phyloP scores from a whole-genome alignment of 2,113 vertebrate genomes.

The Pterocles gutturalis region DNA sequence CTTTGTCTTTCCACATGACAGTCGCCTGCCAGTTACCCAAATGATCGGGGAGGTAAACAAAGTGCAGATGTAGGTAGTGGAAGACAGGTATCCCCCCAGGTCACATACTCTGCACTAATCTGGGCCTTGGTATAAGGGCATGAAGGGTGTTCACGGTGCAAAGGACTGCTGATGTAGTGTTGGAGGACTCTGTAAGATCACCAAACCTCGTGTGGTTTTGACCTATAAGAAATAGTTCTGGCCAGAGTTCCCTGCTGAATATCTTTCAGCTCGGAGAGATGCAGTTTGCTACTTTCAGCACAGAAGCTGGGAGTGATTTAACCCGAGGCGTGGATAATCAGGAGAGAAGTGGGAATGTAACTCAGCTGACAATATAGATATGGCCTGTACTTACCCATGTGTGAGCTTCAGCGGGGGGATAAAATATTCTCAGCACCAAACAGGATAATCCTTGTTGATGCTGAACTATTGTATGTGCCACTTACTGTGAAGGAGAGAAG shows the following conservation, averaged over 20 bases:
- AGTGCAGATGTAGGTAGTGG: neutral
- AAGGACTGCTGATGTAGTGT: neutral
- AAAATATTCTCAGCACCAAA: neutral
- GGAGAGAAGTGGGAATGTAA: neutral
- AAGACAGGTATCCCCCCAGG: rapidly evolving
- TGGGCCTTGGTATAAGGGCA: neutral
- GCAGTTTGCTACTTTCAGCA: neutral
- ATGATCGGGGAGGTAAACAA: neutral
- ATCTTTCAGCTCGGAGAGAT: neutral
- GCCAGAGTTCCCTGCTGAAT: neutral
- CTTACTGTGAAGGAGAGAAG: neutral
- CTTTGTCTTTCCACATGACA: neutral
- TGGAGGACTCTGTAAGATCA: neutral
- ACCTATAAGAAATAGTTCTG: neutral
- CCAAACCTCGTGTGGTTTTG: neutral
- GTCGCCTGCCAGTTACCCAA: neutral
- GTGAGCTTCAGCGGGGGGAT: neutral
- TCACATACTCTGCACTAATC: neutral
- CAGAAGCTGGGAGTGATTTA: neutral
- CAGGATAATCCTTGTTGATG: rapidly evolving
- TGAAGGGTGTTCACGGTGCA: neutral
- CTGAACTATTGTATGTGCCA: neutral
- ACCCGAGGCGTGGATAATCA: neutral
- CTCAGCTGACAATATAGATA: neutral
- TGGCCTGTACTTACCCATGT: neutral